Percentiles rank a stretch among this genome's conserved stretches.
phyloP scores from a whole-genome alignment of 2,113 vertebrate genomes.

The Coracopsis vasa region DNA sequence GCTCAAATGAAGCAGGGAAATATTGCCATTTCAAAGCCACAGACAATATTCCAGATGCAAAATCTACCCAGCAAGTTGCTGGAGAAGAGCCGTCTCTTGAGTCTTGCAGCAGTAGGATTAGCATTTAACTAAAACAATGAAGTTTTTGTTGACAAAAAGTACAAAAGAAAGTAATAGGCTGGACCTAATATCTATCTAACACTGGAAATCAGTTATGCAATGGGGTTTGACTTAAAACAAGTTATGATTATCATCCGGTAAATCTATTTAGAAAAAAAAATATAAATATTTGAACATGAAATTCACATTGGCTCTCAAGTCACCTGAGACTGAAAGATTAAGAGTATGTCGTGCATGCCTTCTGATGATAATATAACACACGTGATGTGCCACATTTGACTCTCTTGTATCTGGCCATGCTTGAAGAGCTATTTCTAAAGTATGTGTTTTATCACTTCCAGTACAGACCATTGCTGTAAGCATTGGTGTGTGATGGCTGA shows the following conservation, averaged over 20 bases:
- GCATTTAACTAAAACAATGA: neutral
- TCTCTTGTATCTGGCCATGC: neutral
- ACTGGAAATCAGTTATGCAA: neutral
- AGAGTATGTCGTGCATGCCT: neutral
- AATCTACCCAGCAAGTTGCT: neutral
- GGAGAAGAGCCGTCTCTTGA: neutral
- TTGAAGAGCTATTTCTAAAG: neutral
- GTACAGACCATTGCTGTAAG: neutral
- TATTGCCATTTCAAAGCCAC: neutral
- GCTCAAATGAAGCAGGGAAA: conserved; percentile 17
- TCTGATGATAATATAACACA: neutral
- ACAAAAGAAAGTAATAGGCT: neutral
- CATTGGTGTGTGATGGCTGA: neutral
- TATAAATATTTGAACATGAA: neutral
- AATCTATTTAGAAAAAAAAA: neutral
- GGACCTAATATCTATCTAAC: neutral
- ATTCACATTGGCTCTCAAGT: neutral
- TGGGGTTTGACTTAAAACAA: neutral
- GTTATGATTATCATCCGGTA: neutral
- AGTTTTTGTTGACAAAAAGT: neutral
- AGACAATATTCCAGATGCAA: neutral
- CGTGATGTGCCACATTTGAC: neutral
- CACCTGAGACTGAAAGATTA: neutral
- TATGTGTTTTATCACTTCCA: neutral
- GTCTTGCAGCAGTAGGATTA: neutral